Conservation (phyloP, 1,140 invertebrate species). For the Leptinotarsa texana region DNA sequence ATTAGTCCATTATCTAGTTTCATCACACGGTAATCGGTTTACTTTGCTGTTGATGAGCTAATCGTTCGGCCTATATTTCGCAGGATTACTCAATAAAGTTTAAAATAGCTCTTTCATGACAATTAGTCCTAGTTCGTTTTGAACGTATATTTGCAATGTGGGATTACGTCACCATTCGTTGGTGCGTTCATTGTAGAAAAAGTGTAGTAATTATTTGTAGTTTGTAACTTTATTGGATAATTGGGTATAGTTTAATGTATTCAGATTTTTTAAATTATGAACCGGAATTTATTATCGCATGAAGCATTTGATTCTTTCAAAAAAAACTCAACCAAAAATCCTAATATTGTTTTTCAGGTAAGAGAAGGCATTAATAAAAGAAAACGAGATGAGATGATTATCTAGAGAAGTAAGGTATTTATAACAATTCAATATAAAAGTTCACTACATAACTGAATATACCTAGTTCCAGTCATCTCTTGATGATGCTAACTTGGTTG, state of each 20-base stretch:
- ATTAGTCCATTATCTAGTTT: neutral
- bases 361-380: too few species aligned
- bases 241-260: neutral
- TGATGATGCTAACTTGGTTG: too few species aligned
- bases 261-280: too few species aligned
- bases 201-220: neutral
- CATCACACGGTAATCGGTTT: neutral
- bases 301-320: too few species aligned
- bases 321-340: too few species aligned
- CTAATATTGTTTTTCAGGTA: too few species aligned
- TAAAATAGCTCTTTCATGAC: neutral
- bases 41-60: neutral
- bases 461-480: too few species aligned
- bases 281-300: too few species aligned
- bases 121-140: slow-evolving; percentile 6
- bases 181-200: neutral
- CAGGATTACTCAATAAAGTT: neutral
- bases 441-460: too few species aligned
- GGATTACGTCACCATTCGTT: neutral
- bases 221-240: neutral
- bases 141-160: neutral
- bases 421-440: too few species aligned
- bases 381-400: too few species aligned
- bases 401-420: too few species aligned
- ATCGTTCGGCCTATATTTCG: neutral